phyloP scores from a whole-genome alignment of 2,797 vertebrate genomes.

The Ciconia nigra region DNA sequence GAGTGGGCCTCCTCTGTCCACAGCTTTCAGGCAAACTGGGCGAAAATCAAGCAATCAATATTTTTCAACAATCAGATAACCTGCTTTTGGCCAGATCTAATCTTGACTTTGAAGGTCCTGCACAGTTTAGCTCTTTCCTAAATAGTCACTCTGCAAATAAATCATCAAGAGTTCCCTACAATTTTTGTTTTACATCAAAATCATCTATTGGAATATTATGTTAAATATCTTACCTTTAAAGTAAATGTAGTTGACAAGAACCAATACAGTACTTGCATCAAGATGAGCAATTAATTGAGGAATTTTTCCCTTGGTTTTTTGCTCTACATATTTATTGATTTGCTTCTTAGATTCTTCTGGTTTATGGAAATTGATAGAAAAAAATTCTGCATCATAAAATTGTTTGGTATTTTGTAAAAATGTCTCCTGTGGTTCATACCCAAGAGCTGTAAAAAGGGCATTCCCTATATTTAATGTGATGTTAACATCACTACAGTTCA shows the following conservation, averaged over 20 bases:
- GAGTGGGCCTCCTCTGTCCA: not conserved
- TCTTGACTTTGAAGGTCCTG: not conserved
- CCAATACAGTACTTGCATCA: constrained; percentile 72
- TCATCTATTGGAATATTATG: not conserved
- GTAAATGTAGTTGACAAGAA: constrained; percentile 85
- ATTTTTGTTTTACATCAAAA: not conserved
- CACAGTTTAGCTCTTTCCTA: not conserved
- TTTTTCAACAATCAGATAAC: not conserved
- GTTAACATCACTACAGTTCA: constrained; percentile 41
- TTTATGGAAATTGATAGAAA: constrained; percentile 74
- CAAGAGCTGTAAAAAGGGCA: constrained; percentile 75
- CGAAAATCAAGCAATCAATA: not conserved
- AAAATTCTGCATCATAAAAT: constrained; percentile 71
- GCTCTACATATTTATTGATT: constrained; percentile 80
- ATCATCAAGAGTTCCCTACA: not conserved
- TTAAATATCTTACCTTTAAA: constrained; percentile 83
- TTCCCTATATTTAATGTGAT: constrained; percentile 72
- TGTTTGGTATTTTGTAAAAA: constrained; percentile 74
- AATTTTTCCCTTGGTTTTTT: constrained; percentile 85
- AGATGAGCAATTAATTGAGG: constrained; percentile 77
- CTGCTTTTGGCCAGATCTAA: not conserved
- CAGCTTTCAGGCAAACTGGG: not conserved
- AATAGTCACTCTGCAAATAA: not conserved
- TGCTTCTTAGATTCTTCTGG: constrained; percentile 54
- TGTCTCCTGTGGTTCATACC: constrained; percentile 52